phyloP scores from a whole-genome alignment of 2,888 invertebrate genomes.

The Dynastes hyllus region DNA sequence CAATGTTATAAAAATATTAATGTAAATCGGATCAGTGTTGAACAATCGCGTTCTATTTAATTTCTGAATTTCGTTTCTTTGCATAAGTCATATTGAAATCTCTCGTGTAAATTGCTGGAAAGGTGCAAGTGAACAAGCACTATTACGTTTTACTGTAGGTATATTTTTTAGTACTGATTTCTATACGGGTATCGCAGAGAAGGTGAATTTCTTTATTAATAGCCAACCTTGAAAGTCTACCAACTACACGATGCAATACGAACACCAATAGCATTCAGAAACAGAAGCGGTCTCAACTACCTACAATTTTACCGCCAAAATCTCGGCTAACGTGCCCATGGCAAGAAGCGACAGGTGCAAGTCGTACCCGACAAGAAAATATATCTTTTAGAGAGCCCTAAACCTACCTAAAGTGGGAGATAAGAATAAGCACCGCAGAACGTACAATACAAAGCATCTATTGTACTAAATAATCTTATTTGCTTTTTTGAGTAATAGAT shows the following conservation, averaged over 20 bases:
- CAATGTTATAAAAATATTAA: too few relatives aligned
- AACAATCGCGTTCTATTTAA: too few relatives aligned
- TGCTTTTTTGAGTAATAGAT: not conserved
- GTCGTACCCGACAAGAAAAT: not conserved
- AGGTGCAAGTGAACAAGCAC: too few relatives aligned
- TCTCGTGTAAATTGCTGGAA: too few relatives aligned
- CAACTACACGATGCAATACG: not conserved
- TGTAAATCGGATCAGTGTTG: too few relatives aligned
- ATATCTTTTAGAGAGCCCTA: conserved; percentile 9
- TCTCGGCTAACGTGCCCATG: not conserved
- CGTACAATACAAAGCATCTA: not conserved
- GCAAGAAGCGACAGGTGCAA: conserved; percentile 22
- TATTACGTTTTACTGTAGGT: too few relatives aligned
- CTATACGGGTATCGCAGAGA: not conserved
- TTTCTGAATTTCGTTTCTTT: too few relatives aligned
- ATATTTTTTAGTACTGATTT: too few relatives aligned
- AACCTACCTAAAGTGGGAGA: conserved; percentile 18
- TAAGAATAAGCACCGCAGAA: not conserved
- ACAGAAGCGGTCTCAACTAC: conserved; percentile 1
- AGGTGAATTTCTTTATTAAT: conserved; percentile 8
- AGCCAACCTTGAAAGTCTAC: conserved; percentile 8
- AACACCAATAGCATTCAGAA: not conserved
- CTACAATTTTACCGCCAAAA: conserved; percentile 21
- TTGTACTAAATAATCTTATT: conserved; percentile 15
- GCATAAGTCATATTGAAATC: too few relatives aligned